Base-by-base conservation (phyloP, 1,140 invertebrate genomes). In the Stegodyphus mimosarum region DNA sequence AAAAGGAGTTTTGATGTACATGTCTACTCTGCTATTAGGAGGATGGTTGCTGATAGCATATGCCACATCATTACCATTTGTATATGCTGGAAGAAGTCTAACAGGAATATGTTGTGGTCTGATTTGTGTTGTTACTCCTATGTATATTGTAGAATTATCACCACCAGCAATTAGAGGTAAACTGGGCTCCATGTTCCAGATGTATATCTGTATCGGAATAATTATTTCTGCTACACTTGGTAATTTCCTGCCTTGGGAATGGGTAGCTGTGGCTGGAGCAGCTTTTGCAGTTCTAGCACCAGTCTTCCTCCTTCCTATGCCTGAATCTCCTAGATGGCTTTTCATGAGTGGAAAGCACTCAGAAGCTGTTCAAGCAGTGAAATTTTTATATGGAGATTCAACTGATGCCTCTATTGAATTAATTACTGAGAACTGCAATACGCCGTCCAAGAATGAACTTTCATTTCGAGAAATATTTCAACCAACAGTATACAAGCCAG, bases 131-230 rank as follows among this genome's bases (percentile, higher is more conserved):
- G 91, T 92, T n/a, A 91, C 91, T 7, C 93, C 94, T 6, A 94
- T 97, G 83, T 98, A 97, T 91, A 94, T 97, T 87, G 95, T 95
- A 79, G 96, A 98, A 92, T 96, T 96, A 88, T 95, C 96, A 18
- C 94, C 95, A 60, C 94, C 96, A 11, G 93, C 95, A 72, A 94
- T 94, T 1, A 92, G 96, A 88, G 96, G 96, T 11, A 92, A 94
- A 2, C 90, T 97, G 0, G 96, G 95, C 13, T 95, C 95, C 0
- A 93, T 95, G 84, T 93, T 96, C 86, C 95, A 97, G 88, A 90
- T 96, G 7, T 95, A 95, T 88, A 93, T 94, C 66, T 93, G 93
- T 11, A 80, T 95, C 15, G 97, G 97, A 7, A 93, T 97, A 87
- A 89, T 97, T 0, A 92, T 94, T 52, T 92, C 94, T 0, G 97